phyloP scores from a whole-genome alignment of 2,797 vertebrate genomes.

The Crocodylus rhombifer region DNA sequence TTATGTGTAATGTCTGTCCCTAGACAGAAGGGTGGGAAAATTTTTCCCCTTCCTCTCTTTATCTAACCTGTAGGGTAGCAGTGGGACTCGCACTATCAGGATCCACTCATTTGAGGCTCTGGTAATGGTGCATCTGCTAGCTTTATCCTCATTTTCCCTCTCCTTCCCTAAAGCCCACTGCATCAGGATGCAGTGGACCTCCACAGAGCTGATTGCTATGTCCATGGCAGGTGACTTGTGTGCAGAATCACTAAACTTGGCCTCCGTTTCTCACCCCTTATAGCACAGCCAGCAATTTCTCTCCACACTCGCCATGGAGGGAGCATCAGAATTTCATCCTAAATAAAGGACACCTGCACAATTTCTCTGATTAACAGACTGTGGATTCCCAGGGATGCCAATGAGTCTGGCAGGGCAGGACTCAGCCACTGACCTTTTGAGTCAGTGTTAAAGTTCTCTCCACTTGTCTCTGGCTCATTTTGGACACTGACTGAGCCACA shows the following conservation, averaged over 20 bases:
- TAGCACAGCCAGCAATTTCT: not conserved
- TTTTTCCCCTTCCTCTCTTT: not conserved
- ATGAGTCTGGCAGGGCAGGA: not conserved
- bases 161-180: not conserved
- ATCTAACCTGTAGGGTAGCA: not conserved
- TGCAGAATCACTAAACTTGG: not conserved
- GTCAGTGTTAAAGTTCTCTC: accelerated
- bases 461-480: not conserved
- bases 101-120: not conserved
- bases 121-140: not conserved
- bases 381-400: not conserved
- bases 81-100: not conserved
- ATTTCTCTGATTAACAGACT: constrained; percentile 38
- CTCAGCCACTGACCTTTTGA: not conserved
- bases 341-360: not conserved
- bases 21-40: not conserved
- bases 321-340: accelerated
- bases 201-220: not conserved
- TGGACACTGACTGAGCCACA: not conserved
- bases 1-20: too few species aligned
- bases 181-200: not conserved
- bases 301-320: not conserved
- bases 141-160: not conserved
- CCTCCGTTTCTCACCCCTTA: accelerated
- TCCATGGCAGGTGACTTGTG: accelerated